These are phyloP conservation scores for Spialia ferax DNA, from an alignment of 2,888 invertebrate species.

Conservation along the genomic window DNA sequence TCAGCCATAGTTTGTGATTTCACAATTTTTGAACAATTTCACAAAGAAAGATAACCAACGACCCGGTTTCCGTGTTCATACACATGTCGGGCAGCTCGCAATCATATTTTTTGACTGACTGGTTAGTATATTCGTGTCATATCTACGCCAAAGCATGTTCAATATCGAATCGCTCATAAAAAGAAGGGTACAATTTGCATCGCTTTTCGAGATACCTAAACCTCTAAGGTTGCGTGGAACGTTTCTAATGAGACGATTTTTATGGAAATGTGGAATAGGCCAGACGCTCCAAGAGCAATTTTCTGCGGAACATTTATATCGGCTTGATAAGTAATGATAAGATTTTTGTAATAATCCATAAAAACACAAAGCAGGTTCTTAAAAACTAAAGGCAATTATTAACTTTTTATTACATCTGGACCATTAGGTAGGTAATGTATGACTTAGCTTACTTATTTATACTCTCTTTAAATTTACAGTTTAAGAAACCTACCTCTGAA, in stretches of 20 bases:
- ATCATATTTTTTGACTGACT: slow-evolving; percentile 71
- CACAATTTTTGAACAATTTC: slow-evolving; percentile 25
- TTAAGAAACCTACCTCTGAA: slow-evolving; percentile 64
- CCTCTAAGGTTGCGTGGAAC: slow-evolving; percentile 62
- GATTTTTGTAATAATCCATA: too few species aligned
- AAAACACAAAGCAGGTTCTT: too few species aligned
- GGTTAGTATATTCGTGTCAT: slow-evolving; percentile 57
- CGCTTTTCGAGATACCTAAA: slow-evolving; percentile 48
- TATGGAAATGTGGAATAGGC: slow-evolving; percentile 41
- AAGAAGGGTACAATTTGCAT: slow-evolving; percentile 62
- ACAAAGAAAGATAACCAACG: slow-evolving; percentile 20
- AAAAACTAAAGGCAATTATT: too few species aligned
- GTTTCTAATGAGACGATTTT: slow-evolving; percentile 46
- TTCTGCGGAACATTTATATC: slow-evolving; percentile 9
- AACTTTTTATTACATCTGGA: too few species aligned
- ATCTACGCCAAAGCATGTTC: slow-evolving; percentile 62
- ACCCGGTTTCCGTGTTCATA: slow-evolving; percentile 42
- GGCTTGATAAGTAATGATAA: too few species aligned
- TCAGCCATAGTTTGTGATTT: not conserved
- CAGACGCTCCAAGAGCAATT: slow-evolving; percentile 10
- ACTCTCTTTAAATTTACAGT: not conserved
- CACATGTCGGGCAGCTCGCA: slow-evolving; percentile 59
- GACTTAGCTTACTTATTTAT: too few species aligned
- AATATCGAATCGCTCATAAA: slow-evolving; percentile 64
- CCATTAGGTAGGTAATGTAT: too few species aligned